A percentile compares a stretch with the other conserved stretches of the same genome.
Evolutionary conservation across 1,140 invertebrate species (phyloP).

Genomic region (Sinella curviseta): DNA sequence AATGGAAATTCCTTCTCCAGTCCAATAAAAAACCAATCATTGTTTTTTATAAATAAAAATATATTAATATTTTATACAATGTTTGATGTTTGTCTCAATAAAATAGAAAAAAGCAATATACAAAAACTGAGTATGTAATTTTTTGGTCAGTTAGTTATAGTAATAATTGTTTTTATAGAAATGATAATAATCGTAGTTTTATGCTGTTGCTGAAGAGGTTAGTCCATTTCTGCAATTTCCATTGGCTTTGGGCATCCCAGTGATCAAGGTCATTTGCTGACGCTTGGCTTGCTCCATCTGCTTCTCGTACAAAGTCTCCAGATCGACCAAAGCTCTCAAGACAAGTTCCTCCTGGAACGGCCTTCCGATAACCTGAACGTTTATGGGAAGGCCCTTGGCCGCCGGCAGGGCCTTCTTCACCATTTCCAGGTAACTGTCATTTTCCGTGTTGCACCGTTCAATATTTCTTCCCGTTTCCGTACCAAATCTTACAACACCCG

Average conservation of each 20-base stretch:
- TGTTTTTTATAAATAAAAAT: background rate
- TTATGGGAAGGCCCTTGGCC: constrained; percentile 53
- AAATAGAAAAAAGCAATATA: too few species aligned
- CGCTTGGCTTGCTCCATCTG: background rate
- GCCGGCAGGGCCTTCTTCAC: constrained; percentile 41
- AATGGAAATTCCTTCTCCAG: constrained; percentile 52
- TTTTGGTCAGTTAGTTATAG: too few species aligned
- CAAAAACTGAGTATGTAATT: too few species aligned
- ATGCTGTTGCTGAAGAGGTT: background rate
- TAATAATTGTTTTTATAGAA: too few species aligned
- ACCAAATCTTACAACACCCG: constrained; percentile 53
- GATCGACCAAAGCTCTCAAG: constrained; percentile 28
- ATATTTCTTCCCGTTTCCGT: constrained; percentile 51
- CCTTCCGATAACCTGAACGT: constrained; percentile 54
- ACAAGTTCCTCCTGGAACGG: constrained; percentile 56
- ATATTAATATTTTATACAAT: background rate
- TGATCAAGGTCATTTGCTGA: background rate
- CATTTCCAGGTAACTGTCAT: constrained; percentile 49
- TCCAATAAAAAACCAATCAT: constrained; percentile 23
- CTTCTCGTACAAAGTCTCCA: constrained; percentile 15
- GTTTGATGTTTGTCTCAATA: constrained; percentile 13
- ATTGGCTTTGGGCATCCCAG: too few species aligned
- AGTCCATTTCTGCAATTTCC: background rate
- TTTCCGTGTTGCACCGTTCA: constrained; percentile 49
- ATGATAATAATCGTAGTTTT: background rate